These are phyloP conservation scores for Drosophila melanosoma DNA, from an alignment of 2,888 invertebrate genomes.

Conservation along the genomic window DNA sequence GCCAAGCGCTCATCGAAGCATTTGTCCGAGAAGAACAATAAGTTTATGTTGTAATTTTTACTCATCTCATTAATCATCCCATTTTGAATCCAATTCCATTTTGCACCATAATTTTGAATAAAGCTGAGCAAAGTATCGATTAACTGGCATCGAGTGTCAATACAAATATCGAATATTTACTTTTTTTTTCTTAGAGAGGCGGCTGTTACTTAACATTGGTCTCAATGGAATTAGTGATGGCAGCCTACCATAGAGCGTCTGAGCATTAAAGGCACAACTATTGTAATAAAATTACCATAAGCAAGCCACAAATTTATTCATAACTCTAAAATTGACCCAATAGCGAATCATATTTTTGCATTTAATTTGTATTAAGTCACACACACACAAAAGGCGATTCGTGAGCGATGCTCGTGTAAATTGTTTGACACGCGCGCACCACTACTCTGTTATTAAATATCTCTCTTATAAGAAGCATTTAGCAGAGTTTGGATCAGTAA, in stretches of 20 bases:
- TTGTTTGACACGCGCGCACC: conserved; percentile 35
- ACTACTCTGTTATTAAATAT: conserved; percentile 32
- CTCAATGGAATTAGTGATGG: conserved; percentile 20
- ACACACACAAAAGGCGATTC: not conserved
- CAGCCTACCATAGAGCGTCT: not conserved
- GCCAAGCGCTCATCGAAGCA: conserved; percentile 98
- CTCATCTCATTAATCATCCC: not conserved
- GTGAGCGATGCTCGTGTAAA: conserved; percentile 20
- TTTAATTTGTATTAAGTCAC: not conserved
- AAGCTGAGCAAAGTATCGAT: conserved; percentile 27
- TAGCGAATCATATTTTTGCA: fast-evolving
- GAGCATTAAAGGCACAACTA: not conserved
- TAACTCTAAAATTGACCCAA: not conserved
- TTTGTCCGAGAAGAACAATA: conserved; percentile 94
- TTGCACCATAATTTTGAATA: conserved; percentile 32
- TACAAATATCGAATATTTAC: conserved; percentile 19
- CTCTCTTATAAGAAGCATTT: conserved; percentile 55
- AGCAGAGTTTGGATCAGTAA: conserved; percentile 49
- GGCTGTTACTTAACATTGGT: conserved; percentile 15
- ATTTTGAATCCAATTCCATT: conserved; percentile 30
- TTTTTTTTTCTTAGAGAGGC: conserved; percentile 4
- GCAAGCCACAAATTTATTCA: not conserved
- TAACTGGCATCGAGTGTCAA: not conserved
- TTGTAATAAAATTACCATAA: not conserved
- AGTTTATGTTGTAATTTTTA: conserved; percentile 92